These are phyloP conservation scores for Therioaphis trifolii DNA, from an alignment of 2,888 invertebrate genomes.

Conservation along the genomic window DNA sequence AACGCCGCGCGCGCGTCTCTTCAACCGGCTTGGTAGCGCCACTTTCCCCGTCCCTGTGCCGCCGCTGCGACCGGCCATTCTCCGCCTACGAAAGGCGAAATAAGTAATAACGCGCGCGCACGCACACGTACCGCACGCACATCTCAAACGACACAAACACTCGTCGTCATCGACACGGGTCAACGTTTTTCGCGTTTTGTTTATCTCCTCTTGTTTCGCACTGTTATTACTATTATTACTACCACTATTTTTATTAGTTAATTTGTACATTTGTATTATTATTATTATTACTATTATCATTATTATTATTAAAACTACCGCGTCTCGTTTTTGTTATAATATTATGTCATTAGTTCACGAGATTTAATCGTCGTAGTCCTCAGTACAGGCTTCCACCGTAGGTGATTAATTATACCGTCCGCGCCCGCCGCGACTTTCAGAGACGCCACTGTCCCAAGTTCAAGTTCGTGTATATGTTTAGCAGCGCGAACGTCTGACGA, in stretches of 20 bases:
- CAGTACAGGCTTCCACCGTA: too few species aligned
- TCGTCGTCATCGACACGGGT: slow-evolving; percentile 41
- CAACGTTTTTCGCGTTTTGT: slow-evolving; percentile 59
- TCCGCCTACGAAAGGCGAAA: slow-evolving; percentile 12
- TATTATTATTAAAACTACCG: too few species aligned
- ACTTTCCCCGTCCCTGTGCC: neutral
- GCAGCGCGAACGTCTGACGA: neutral
- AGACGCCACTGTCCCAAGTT: slow-evolving; percentile 33
- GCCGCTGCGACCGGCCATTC: neutral
- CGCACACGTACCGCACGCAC: neutral
- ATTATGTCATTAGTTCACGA: neutral
- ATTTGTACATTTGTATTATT: too few species aligned
- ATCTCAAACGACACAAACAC: neutral
- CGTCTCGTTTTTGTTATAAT: too few species aligned
- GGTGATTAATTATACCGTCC: neutral
- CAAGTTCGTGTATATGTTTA: slow-evolving; percentile 29
- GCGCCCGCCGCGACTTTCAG: neutral
- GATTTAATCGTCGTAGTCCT: neutral
- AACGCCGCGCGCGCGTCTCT: neutral
- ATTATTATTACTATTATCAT: too few species aligned
- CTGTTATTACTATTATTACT: neutral
- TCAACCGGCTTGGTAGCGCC: neutral
- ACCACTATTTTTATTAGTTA: too few species aligned
- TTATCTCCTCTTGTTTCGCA: slow-evolving; percentile 36
- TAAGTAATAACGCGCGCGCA: neutral